Evolutionary conservation across 2,113 vertebrate genomes (phyloP).

Genomic region (Ranitomeya imitator): DNA sequence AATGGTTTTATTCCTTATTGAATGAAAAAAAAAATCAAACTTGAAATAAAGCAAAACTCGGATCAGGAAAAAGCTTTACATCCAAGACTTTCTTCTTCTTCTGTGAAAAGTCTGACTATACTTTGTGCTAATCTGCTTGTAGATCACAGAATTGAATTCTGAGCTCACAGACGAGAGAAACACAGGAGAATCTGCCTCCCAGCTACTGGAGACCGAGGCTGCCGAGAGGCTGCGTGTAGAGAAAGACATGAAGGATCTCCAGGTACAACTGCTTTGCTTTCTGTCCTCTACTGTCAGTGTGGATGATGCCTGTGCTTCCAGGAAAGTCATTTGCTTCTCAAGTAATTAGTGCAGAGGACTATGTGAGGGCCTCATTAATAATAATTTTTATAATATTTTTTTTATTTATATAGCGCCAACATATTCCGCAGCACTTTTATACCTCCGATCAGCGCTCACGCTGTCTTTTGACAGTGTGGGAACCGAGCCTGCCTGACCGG

Average conservation of each 20-base stretch:
- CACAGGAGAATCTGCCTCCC: slow-evolving; percentile 92
- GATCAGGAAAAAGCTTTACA: background rate
- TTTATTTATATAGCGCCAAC: too few relatives aligned
- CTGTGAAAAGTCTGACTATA: background rate
- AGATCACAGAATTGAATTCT: slow-evolving; percentile 94
- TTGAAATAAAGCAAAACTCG: background rate
- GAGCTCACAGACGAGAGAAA: slow-evolving; percentile 95
- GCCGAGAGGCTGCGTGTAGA: slow-evolving; percentile 88
- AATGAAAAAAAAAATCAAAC: background rate
- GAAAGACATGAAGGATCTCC: slow-evolving; percentile 94
- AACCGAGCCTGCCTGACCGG: too few relatives aligned
- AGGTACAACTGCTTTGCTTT: slow-evolving; percentile 73
- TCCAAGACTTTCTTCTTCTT: background rate
- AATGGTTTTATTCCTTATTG: background rate
- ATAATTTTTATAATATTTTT: too few relatives aligned
- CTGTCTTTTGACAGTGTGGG: too few relatives aligned
- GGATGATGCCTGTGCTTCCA: background rate
- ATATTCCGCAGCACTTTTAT: too few relatives aligned
- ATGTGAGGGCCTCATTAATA: background rate
- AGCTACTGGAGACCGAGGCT: slow-evolving; percentile 90
- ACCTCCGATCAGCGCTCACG: too few relatives aligned
- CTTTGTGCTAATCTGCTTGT: slow-evolving; percentile 1
- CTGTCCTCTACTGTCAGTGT: background rate
- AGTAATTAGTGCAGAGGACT: background rate
- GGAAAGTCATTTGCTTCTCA: background rate